These are phyloP conservation scores for Coreius guichenoti DNA, from an alignment of 2,797 vertebrate species.

Conservation along the genomic window DNA sequence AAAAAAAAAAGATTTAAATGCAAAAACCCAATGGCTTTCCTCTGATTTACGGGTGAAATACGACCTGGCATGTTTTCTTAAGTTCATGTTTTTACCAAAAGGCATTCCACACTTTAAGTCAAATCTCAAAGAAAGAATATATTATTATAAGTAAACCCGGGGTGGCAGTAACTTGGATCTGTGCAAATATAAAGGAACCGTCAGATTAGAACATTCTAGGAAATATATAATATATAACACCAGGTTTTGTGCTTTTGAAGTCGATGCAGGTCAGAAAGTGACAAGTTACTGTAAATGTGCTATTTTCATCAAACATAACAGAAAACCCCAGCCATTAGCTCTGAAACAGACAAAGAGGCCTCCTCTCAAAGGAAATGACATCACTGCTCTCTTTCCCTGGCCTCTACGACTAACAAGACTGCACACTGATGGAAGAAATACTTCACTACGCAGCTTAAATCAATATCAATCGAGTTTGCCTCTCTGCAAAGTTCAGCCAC, in stretches of 20 bases:
- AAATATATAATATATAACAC: too few relatives aligned
- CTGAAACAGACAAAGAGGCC: constrained; percentile 73
- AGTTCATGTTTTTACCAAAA: not conserved
- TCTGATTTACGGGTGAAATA: not conserved
- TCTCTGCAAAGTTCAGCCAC: constrained; percentile 31
- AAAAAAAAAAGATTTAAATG: not conserved
- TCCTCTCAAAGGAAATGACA: constrained; percentile 79
- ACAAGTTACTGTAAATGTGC: not conserved
- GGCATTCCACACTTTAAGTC: not conserved
- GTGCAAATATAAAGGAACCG: not conserved
- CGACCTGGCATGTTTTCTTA: not conserved
- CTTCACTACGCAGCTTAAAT: constrained; percentile 3
- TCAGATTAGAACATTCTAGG: too few relatives aligned
- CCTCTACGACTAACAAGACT: constrained; percentile 32
- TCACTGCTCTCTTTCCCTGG: constrained; percentile 73
- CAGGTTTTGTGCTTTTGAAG: too few relatives aligned
- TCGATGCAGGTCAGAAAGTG: not conserved
- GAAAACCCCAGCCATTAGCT: constrained; percentile 53
- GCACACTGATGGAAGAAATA: constrained; percentile 17
- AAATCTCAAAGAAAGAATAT: not conserved
- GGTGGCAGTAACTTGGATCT: not conserved
- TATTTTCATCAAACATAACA: not conserved
- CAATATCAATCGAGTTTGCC: constrained; percentile 36
- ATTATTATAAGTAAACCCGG: too few relatives aligned
- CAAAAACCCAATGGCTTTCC: not conserved